Percentiles rank a stretch among this genome's conserved stretches.
phyloP scores from a whole-genome alignment of 2,113 vertebrate species.

The Cavia porcellus region DNA sequence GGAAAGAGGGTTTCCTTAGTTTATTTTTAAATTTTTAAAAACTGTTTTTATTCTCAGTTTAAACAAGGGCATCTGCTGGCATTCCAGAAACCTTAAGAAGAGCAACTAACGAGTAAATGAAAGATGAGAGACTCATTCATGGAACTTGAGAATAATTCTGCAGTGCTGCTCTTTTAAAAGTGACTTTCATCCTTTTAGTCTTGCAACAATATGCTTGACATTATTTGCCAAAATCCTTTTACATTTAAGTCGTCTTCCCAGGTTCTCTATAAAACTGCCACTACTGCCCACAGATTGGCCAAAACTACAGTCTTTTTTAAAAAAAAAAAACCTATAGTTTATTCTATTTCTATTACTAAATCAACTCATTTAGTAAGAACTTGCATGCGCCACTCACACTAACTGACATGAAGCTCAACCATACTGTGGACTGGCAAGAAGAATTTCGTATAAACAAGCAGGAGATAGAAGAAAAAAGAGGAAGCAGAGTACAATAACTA shows the following conservation, averaged over 20 bases:
- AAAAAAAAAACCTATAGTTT: not conserved
- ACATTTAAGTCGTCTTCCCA: not conserved
- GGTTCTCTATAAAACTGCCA: slow-evolving; percentile 24
- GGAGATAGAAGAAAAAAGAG: not conserved
- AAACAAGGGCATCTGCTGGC: not conserved
- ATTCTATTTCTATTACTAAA: not conserved
- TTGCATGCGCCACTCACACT: not conserved
- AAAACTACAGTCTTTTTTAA: not conserved
- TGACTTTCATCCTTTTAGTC: slow-evolving; percentile 16
- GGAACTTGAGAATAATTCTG: not conserved
- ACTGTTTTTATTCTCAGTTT: not conserved
- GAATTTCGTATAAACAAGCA: not conserved
- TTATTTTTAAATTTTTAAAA: not conserved
- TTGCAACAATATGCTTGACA: not conserved
- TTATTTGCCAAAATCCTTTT: slow-evolving; percentile 37
- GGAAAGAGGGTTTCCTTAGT: slow-evolving; percentile 29
- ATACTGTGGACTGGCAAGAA: not conserved
- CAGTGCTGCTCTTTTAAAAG: not conserved
- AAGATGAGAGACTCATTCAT: not conserved
- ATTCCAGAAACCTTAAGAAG: not conserved
- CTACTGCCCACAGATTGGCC: not conserved
- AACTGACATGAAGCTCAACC: not conserved
- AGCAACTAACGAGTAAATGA: slow-evolving; percentile 1
- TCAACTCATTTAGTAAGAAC: slow-evolving; percentile 40
- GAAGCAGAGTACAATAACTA: not conserved